These are phyloP conservation scores for Amphilophus citrinellus DNA, from an alignment of 2,113 vertebrate genomes.

Conservation along the genomic window DNA sequence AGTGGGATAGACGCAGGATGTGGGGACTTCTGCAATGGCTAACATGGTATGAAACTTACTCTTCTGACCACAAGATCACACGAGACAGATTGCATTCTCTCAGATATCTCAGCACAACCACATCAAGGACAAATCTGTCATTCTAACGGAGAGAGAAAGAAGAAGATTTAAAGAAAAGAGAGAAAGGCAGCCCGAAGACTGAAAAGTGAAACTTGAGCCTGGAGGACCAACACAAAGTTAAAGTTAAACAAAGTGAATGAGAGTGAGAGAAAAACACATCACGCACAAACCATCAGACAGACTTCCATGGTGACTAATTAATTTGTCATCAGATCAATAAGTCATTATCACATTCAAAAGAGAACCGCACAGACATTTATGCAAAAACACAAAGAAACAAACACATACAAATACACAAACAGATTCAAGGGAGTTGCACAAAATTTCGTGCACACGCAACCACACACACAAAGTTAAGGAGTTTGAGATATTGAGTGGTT, in stretches of 20 bases:
- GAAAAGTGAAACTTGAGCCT: slow-evolving; percentile 23
- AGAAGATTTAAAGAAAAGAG: neutral
- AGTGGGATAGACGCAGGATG: slow-evolving; percentile 63
- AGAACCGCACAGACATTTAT: slow-evolving; percentile 8
- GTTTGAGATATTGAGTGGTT: slow-evolving; percentile 48
- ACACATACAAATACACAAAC: slow-evolving; percentile 14
- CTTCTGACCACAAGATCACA: slow-evolving; percentile 57
- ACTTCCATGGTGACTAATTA: slow-evolving; percentile 53
- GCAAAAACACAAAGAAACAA: slow-evolving; percentile 9
- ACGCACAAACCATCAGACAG: slow-evolving; percentile 27
- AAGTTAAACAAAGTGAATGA: slow-evolving; percentile 29
- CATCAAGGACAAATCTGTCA: slow-evolving; percentile 54
- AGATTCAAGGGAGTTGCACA: slow-evolving; percentile 1
- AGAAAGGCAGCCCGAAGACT: neutral
- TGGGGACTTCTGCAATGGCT: slow-evolving; percentile 49
- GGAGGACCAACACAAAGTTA: slow-evolving; percentile 17
- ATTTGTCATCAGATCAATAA: slow-evolving; percentile 62
- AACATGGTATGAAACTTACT: slow-evolving; percentile 47
- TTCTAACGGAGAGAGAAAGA: slow-evolving; percentile 5
- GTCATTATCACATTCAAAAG: slow-evolving; percentile 66
- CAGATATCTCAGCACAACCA: slow-evolving; percentile 48
- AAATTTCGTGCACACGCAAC: slow-evolving; percentile 3
- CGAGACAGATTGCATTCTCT: slow-evolving; percentile 59
- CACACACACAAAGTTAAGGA: slow-evolving; percentile 27
- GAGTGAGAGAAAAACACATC: neutral